These are phyloP conservation scores for Spodoptera frugiperda DNA, from an alignment of 1,140 invertebrate species.

Conservation along the genomic window DNA sequence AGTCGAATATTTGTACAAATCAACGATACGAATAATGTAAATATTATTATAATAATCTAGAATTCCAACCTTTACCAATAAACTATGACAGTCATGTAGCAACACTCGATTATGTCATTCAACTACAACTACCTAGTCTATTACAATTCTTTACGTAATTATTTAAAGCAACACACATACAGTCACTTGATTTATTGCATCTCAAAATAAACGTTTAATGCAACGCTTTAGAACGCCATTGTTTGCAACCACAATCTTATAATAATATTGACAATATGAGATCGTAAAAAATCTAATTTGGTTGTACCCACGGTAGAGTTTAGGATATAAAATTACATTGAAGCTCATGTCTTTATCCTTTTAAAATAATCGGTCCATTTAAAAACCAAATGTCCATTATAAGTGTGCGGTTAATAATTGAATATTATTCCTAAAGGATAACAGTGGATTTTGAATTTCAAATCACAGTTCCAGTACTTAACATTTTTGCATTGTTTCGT, in stretches of 20 bases:
- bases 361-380: slow-evolving; percentile 28
- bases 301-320: background rate
- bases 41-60: slow-evolving; percentile 10
- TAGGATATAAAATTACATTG: slow-evolving; percentile 30
- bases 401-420: slow-evolving; percentile 12
- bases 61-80: slow-evolving; percentile 28
- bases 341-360: background rate
- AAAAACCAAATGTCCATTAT: slow-evolving; percentile 7
- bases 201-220: slow-evolving; percentile 36
- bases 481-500: slow-evolving; percentile 34
- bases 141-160: slow-evolving; percentile 41
- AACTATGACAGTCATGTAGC: slow-evolving; percentile 5
- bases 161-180: slow-evolving; percentile 18
- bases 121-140: slow-evolving; percentile 29
- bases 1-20: too few relatives aligned
- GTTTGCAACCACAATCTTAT: slow-evolving; percentile 9
- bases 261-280: slow-evolving; percentile 19
- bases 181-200: slow-evolving; percentile 42
- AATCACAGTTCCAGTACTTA: slow-evolving; percentile 23
- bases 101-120: slow-evolving; percentile 40
- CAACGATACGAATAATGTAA: background rate
- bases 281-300: slow-evolving; percentile 12
- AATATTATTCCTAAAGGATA: slow-evolving; percentile 24
- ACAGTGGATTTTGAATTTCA: slow-evolving; percentile 33
- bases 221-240: slow-evolving; percentile 30